Evolutionary conservation across 1,140 invertebrate species (phyloP), one percentile per base, ranked within the genome.

Genomic region (Calephelis virginiensis): DNA sequence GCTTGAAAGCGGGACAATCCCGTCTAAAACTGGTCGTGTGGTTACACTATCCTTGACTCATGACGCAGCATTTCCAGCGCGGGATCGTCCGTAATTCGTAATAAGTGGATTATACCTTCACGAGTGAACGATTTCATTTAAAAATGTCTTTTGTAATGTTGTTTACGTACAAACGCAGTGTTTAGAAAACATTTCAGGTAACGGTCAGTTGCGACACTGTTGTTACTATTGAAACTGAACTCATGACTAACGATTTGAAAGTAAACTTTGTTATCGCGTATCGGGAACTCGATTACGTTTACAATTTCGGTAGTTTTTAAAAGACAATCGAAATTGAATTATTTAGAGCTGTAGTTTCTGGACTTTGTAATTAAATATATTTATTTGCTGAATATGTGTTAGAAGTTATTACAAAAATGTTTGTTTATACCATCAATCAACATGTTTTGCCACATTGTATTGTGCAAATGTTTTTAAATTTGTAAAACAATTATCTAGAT

Each of bases 31-130:
- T 43, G 14, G 17, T 3, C 10, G 28, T 28, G 10, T 56, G 17
- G 53, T 17, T 37, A 38, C 53, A 12, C 17, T 37, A 59, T 7
- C 66, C 74, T 61, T 80, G 77, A 83, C 61, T 77, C 81, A 76
- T 86, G 86, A 86, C 78, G 81, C 81, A 67, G 70, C 80, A 72
- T 62, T 76, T 78, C 76, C 71, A 64, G 74, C 80, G 61, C 73
- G 67, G 72, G 77, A 84, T 81, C 81, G 77, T 72, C 77, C 78
- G 80, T 82, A 83, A 83, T 79, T 76, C 71, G 76, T 81, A 86
- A 89, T 86, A 85, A 89, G 81, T 86, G 80, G 80, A 89, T 86
- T 86, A 81, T 76, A 76, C 72, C 78, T 83, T 82, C 77, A 86
- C 81, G 78, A 73, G 71, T 76, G 74, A 84, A 78, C 78, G 76